A percentile compares a stretch with the other conserved stretches of the same genome.
Evolutionary conservation across 2,888 invertebrate genomes (phyloP).

Genomic region (Caenorhabditis panamensis): DNA sequence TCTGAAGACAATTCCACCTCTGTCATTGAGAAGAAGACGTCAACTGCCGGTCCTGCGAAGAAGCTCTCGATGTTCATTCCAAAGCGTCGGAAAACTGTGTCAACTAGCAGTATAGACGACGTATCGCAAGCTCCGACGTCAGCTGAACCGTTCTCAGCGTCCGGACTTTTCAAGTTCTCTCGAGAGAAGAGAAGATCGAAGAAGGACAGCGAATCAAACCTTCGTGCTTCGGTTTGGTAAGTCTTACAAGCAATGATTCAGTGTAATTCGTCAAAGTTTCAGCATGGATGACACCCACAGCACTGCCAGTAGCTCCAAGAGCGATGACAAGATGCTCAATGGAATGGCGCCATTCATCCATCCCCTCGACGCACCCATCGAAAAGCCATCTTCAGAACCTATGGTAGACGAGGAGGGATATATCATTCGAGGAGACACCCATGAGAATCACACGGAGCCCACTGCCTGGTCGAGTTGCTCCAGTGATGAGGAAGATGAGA

Average conservation of each 20-base stretch:
- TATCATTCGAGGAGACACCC: conserved; percentile 58
- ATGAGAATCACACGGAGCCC: conserved; percentile 48
- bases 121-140: conserved; percentile 8
- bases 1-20: conserved; percentile 25
- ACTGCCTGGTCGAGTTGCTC: conserved; percentile 73
- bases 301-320: conserved; percentile 76
- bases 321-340: conserved; percentile 72
- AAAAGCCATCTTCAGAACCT: conserved; percentile 29
- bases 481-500: conserved; percentile 70
- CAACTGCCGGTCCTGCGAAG: conserved; percentile 24
- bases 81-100: conserved; percentile 65
- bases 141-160: conserved; percentile 51
- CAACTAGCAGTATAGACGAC: conserved; percentile 59
- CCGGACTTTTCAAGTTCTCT: conserved; percentile 56
- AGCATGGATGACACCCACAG: conserved; percentile 75
- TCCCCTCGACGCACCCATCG: conserved; percentile 61
- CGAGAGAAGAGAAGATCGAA: conserved; percentile 57
- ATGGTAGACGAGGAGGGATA: conserved; percentile 73
- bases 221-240: conserved; percentile 53
- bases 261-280: too few relatives aligned
- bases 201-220: conserved; percentile 42
- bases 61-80: conserved; percentile 68
- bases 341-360: conserved; percentile 28
- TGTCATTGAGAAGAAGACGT: conserved; percentile 25
- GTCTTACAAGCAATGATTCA: too few relatives aligned